These are phyloP conservation scores for Sarcophaga rosellei DNA, from an alignment of 2,888 invertebrate genomes.

Conservation along the genomic window DNA sequence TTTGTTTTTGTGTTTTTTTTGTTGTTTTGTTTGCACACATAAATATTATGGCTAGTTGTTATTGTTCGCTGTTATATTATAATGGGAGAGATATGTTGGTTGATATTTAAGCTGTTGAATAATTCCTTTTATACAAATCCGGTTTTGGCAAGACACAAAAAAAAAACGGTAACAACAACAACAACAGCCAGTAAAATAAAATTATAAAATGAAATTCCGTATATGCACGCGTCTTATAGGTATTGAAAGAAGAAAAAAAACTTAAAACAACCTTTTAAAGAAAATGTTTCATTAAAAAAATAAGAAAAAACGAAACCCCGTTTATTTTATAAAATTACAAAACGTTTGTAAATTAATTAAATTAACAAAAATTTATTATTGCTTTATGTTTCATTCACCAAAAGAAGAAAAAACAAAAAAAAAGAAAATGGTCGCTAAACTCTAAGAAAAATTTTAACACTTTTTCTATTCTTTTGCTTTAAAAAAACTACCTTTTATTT, in stretches of 20 bases:
- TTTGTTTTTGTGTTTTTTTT: slow-evolving; percentile 24
- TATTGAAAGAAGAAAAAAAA: background rate
- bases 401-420: no score
- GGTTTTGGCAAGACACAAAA: slow-evolving; percentile 53
- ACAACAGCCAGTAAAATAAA: background rate
- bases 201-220: background rate
- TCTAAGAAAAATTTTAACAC: background rate
- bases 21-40: slow-evolving; percentile 7
- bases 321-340: background rate
- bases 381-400: background rate
- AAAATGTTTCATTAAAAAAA: background rate
- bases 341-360: background rate
- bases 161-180: slow-evolving; percentile 22
- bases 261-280: background rate
- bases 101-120: slow-evolving; percentile 67
- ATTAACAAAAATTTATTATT: background rate
- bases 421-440: no score
- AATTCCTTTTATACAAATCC: slow-evolving; percentile 66
- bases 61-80: slow-evolving; percentile 21
- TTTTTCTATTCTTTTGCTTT: background rate
- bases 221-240: background rate
- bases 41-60: slow-evolving; percentile 21
- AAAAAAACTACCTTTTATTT: background rate
- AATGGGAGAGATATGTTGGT: slow-evolving; percentile 36
- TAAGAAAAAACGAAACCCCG: no score